Evolutionary conservation across 2,888 invertebrate genomes (phyloP), one percentile per base, ranked within the genome.

Genomic region (Arenicola marina): DNA sequence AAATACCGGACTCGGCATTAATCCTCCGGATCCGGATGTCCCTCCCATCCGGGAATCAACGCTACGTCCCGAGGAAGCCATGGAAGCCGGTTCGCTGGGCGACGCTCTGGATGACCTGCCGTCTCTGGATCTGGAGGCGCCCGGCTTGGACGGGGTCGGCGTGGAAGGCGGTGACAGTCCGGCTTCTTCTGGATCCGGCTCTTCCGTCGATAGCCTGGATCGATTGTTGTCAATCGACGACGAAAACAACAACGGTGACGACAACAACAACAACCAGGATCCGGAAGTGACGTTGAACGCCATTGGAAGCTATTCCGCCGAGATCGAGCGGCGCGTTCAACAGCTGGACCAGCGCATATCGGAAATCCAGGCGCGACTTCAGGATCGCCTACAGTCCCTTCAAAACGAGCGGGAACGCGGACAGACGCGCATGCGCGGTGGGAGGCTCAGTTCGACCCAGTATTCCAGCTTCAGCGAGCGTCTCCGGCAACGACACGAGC

Each of bases 331-430:
- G 24, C 26, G 60, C 31, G 48, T 58, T 2, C 31, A 38, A 18
- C 31, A 58, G 29, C 38, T 51, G 48, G 62, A 62, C 45, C 57
- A 59, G 32, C 28, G 51, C 3, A 28, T 60, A 4, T 26, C 43
- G 55, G 59, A 61, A 26, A 62, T 62, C 32, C 59, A 62, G 51
- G 56, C 51, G 31, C 57, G 61, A 11, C 61, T 66, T n/a, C 34
- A 59, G 21, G 61, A 59, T 4, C 33, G 64, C 3, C 56, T 62
- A 54, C 7, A 55, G 15, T 28, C 26, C 3, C 51, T 65, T 32
- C 29, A 51, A 2, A 32, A 61, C n/a, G 29, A 56, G 21, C 51
- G 64, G 1, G 2, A 55, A n/a, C 4, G 59, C 18, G 18, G 15
- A n/a, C n/a, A 24, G 15, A 29, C 24, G n/a, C 31, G 56, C 26